Percentiles rank a stretch among this genome's conserved stretches.
Evolutionary conservation across 1,140 invertebrate genomes (phyloP).

Genomic region (Homalodisca vitripennis): DNA sequence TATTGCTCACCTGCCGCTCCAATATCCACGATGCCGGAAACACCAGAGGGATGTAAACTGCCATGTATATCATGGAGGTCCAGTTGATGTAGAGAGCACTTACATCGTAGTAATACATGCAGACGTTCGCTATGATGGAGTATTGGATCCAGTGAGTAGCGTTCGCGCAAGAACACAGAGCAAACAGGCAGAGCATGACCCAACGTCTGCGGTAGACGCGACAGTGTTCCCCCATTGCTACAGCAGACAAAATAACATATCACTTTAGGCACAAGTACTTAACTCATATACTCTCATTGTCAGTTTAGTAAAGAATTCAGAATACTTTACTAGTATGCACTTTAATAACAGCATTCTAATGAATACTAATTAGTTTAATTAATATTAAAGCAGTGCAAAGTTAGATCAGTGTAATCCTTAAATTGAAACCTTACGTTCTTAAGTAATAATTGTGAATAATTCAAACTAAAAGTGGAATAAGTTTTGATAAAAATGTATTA

Average conservation of each 20-base stretch:
- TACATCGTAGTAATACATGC: conserved; percentile 69
- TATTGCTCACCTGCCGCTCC: conserved; percentile 77
- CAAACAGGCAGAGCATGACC: conserved; percentile 85
- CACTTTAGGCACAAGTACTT: too few species aligned
- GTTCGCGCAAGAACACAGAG: conserved; percentile 87
- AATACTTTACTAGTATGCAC: too few species aligned
- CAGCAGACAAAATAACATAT: background rate
- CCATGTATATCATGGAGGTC: conserved; percentile 98
- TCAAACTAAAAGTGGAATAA: too few species aligned
- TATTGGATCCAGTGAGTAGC: conserved; percentile 89
- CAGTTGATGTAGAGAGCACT: conserved; percentile 77
- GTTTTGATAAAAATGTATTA: too few species aligned
- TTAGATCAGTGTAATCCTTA: too few species aligned
- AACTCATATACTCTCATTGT: too few species aligned
- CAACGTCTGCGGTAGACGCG: conserved; percentile 74
- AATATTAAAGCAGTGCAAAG: too few species aligned
- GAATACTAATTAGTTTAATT: too few species aligned
- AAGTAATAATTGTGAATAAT: too few species aligned
- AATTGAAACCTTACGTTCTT: too few species aligned
- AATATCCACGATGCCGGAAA: conserved; percentile 94
- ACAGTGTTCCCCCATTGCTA: conserved; percentile 24
- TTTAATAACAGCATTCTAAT: too few species aligned
- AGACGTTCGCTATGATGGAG: conserved; percentile 79
- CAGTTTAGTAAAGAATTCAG: too few species aligned
- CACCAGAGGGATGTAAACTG: conserved; percentile 93